phyloP scores from a whole-genome alignment of 2,113 vertebrate genomes.

The Polyodon spathula region DNA sequence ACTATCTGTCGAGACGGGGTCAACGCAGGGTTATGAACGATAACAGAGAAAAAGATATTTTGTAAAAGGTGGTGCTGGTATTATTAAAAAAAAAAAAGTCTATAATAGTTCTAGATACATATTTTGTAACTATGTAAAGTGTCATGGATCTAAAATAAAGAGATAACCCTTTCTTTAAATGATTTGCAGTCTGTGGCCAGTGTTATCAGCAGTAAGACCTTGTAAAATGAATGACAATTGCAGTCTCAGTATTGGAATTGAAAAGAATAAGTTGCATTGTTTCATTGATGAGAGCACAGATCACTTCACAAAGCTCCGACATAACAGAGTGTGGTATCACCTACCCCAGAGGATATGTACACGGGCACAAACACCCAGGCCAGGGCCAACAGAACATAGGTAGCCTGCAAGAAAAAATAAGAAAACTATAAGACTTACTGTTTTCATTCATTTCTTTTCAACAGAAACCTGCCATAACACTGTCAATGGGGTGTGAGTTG shows the following conservation, averaged over 20 bases:
- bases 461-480: not conserved
- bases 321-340: constrained; percentile 21
- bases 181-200: no score
- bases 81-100: not conserved
- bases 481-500: not conserved
- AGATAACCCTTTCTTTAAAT: no score
- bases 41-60: not conserved
- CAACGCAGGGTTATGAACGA: no score
- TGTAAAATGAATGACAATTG: no score
- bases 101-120: no score
- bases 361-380: constrained; percentile 87
- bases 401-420: constrained; percentile 51
- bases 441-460: not conserved
- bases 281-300: not conserved
- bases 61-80: no score
- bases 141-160: no score
- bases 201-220: no score
- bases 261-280: no score
- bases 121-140: no score
- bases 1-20: constrained; percentile 57
- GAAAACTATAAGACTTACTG: not conserved
- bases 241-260: no score
- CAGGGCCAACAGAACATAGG: constrained; percentile 72
- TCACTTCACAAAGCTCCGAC: not conserved
- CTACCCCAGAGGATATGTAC: constrained; percentile 77